These are phyloP conservation scores for Pipistrellus pygmaeus DNA, from an alignment of 2,797 vertebrate genomes.

Conservation along the genomic window DNA sequence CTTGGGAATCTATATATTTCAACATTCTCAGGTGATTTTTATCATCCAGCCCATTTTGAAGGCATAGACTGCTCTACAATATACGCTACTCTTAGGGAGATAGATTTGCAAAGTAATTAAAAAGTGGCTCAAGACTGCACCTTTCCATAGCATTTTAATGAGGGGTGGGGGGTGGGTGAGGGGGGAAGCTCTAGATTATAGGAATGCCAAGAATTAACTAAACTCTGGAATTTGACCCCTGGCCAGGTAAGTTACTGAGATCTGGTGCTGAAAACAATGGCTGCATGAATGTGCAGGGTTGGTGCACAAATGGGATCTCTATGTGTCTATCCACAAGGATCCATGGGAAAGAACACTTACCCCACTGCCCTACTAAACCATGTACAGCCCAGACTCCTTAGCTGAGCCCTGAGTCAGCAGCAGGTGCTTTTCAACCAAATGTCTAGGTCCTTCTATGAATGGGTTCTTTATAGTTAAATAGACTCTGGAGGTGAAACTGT, in stretches of 20 bases:
- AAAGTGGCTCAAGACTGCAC: background rate
- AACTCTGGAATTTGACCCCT: slow-evolving; percentile 30
- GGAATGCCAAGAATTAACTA: background rate
- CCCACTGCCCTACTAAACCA: background rate
- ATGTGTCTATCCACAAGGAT: background rate
- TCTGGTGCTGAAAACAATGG: background rate
- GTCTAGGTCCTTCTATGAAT: slow-evolving; percentile 11
- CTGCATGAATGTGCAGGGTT: background rate
- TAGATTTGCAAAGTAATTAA: background rate
- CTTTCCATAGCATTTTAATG: background rate
- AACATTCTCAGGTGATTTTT: background rate
- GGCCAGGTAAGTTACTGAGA: background rate
- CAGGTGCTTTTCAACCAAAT: slow-evolving; percentile 58
- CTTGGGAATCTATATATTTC: background rate
- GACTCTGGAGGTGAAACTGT: slow-evolving; percentile 53
- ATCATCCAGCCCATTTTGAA: background rate
- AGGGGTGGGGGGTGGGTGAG: no score
- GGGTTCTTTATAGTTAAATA: slow-evolving; percentile 37
- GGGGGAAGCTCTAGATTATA: background rate
- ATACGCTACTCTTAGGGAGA: background rate
- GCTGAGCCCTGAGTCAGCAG: slow-evolving; percentile 52
- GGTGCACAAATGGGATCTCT: background rate
- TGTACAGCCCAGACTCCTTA: background rate
- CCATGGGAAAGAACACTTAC: background rate
- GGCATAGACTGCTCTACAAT: background rate